A percentile compares a stretch with the other conserved stretches of the same genome.
These are phyloP conservation scores for Pristionchus japonicus DNA, from an alignment of 2,888 invertebrate species.

Conservation along the genomic window DNA sequence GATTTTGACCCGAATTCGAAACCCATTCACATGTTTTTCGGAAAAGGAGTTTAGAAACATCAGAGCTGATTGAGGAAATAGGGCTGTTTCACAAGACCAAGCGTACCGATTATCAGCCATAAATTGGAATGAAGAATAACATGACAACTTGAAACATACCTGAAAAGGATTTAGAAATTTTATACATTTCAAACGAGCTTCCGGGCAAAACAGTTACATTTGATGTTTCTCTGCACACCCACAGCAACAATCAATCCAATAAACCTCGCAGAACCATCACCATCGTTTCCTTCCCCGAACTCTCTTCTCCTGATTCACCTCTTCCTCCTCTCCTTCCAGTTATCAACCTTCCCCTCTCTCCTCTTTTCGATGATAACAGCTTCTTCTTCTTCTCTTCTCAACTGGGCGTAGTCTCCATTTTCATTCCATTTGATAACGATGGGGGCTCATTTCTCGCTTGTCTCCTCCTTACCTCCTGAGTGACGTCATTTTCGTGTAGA, in stretches of 20 bases:
- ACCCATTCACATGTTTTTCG: too few relatives aligned
- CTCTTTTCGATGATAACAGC: slow-evolving; percentile 28
- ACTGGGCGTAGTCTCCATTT: slow-evolving; percentile 30
- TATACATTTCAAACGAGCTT: too few relatives aligned
- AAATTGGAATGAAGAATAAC: too few relatives aligned
- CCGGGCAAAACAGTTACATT: too few relatives aligned
- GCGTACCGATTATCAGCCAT: too few relatives aligned
- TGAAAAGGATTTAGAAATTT: too few relatives aligned
- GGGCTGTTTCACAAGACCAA: too few relatives aligned
- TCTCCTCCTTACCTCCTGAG: slow-evolving; percentile 1
- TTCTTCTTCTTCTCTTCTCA: slow-evolving; percentile 20
- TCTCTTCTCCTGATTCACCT: background rate
- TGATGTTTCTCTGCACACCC: too few relatives aligned
- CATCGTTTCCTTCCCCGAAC: background rate
- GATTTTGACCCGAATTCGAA: too few relatives aligned
- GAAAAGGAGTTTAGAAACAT: too few relatives aligned
- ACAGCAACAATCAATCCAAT: background rate
- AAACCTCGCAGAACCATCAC: background rate
- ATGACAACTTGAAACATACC: background rate
- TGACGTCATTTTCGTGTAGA: background rate
- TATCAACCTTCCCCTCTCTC: background rate
- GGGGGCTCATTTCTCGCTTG: background rate
- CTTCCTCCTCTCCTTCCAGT: background rate
- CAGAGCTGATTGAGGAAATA: too few relatives aligned
- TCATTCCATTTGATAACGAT: slow-evolving; percentile 23